Evolutionary conservation across 2,888 invertebrate genomes (phyloP), one percentile per base, ranked within the genome.

Genomic region (Chloroclysta siterata): DNA sequence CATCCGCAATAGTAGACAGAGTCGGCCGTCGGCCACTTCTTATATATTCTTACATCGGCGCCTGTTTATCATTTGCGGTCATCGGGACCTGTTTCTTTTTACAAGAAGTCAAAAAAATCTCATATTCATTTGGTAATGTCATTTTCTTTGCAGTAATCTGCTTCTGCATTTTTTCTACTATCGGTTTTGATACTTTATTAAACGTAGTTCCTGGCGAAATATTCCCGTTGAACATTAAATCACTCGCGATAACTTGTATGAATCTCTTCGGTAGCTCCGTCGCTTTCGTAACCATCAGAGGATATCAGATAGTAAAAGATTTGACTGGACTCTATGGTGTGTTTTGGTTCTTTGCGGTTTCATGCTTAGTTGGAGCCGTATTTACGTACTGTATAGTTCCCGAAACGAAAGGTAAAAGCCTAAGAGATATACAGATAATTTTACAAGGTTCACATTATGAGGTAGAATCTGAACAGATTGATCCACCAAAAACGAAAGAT

Each of bases 321-420:
- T 69, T 71, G 0, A 79, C 80, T 0, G 94, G 94, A 0, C 82
- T 93, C 48, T 89, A 89, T 59, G 87, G 90, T 4, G 90, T 92
- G 0, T 94, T 94, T 66, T 88, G 88, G 72, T 81, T 91, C 65
- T 94, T 93, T 68, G 84, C 90, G 0, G 55, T 73, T 0, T 82
- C 89, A 8, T 87, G 93, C 6, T 80, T 92, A 29, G 53, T 80
- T 14, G 94, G 94, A 0, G 83, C 90, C 0, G 50, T 88, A 6
- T 94, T 94, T 68, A 87, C 93, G 1, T 74, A 80, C 36, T 74
- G 86, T 10, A 59, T 84, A 55, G 90, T 94, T 0, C 94, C 94
- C 5, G 94, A 94, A 79, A 94, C 94, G 0, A 94, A 90, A 72
- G 94, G 94, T 0, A 94, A 94, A 71, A 94, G 94, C 47, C 83